phyloP scores from a whole-genome alignment of 2,888 invertebrate genomes.

The Gasteruption jaculator region DNA sequence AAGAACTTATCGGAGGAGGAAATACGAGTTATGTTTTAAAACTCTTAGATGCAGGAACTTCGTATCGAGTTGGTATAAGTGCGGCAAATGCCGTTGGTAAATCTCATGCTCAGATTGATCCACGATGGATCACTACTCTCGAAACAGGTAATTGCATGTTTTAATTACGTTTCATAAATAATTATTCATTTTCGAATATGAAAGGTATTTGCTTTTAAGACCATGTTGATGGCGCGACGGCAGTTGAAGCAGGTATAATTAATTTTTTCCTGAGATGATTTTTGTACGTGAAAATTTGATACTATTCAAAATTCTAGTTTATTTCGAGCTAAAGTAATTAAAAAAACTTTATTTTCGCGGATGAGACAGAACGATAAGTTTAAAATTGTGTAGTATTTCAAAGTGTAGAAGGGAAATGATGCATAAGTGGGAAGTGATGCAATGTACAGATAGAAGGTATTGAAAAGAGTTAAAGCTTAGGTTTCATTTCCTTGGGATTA shows the following conservation, averaged over 20 bases:
- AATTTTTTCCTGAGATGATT: constrained; percentile 1
- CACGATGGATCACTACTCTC: constrained; percentile 60
- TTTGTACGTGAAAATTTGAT: no score
- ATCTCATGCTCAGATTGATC: constrained; percentile 56
- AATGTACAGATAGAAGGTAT: no score
- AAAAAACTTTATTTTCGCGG: no score
- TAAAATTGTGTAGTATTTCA: no score
- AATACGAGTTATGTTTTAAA: constrained; percentile 68
- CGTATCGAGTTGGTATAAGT: constrained; percentile 64
- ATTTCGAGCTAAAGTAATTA: no score
- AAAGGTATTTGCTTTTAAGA: not conserved
- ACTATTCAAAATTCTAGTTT: no score
- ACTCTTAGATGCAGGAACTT: constrained; percentile 62
- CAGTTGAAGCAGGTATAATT: not conserved
- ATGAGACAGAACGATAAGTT: no score
- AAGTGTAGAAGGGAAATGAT: no score
- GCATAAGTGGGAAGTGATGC: no score
- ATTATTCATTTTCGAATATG: not conserved
- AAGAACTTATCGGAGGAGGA: constrained; percentile 59
- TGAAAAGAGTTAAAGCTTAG: no score
- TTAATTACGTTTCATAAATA: not conserved
- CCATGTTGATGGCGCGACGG: not conserved
- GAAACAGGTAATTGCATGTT: constrained; percentile 55
- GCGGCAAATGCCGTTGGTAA: constrained; percentile 65
- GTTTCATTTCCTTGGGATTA: no score